These are phyloP conservation scores for Periophthalmus magnuspinnatus DNA, from an alignment of 2,797 vertebrate species.

Conservation along the genomic window DNA sequence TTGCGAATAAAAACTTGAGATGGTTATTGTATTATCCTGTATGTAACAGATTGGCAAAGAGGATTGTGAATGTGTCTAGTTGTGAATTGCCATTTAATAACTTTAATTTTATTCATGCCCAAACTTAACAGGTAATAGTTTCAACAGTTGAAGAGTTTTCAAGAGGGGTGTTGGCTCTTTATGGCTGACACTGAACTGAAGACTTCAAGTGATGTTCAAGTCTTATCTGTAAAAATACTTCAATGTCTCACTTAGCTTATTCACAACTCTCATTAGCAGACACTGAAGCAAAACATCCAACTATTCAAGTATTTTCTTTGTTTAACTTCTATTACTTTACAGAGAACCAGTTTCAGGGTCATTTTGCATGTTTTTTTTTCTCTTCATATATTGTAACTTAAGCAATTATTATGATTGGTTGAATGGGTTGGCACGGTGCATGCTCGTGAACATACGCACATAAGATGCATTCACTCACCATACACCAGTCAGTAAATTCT, in stretches of 20 bases:
- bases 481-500: no score
- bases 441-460: no score
- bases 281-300: neutral
- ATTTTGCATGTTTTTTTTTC: neutral
- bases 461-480: no score
- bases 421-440: neutral
- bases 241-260: neutral
- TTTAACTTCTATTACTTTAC: neutral
- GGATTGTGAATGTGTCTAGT: neutral
- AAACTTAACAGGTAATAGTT: neutral
- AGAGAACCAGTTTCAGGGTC: neutral
- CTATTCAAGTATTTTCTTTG: no score
- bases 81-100: neutral
- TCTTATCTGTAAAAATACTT: neutral
- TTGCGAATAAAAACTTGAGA: no score
- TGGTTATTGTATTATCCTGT: no score
- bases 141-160: neutral
- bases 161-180: neutral
- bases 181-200: neutral
- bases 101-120: neutral
- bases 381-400: neutral
- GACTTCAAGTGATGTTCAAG: neutral
- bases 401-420: neutral
- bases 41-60: neutral
- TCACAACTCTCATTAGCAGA: neutral